These are phyloP conservation scores for Sebastes matsubarae DNA, from an alignment of 2,797 vertebrate species.

Conservation along the genomic window DNA sequence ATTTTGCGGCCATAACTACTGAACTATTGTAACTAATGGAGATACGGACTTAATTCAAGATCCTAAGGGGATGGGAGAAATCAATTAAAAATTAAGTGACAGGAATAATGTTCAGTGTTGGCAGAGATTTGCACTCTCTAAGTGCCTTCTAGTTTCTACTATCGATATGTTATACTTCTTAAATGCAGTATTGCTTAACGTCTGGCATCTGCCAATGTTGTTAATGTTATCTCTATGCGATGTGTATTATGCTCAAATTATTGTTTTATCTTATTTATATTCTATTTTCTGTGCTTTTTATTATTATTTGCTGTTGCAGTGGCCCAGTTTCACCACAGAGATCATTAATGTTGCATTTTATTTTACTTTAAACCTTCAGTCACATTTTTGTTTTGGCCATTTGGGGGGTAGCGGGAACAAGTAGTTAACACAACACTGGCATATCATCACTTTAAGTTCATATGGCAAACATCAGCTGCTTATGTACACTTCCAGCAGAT, in stretches of 20 bases:
- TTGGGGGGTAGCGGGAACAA: background rate
- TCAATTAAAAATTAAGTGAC: slow-evolving; percentile 35
- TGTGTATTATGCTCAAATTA: background rate
- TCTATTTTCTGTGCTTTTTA: background rate
- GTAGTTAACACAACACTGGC: background rate
- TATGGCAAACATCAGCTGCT: background rate
- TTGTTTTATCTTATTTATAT: background rate
- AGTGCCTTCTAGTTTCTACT: slow-evolving; percentile 7
- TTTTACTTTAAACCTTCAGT: background rate
- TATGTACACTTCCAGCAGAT: background rate
- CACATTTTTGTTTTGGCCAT: background rate
- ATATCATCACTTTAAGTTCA: background rate
- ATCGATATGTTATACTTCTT: background rate
- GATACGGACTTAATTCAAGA: slow-evolving; percentile 8
- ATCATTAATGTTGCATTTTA: background rate
- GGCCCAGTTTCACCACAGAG: background rate
- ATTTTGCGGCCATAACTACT: slow-evolving; percentile 9
- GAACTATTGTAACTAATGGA: slow-evolving; percentile 16
- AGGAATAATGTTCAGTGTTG: slow-evolving; percentile 31
- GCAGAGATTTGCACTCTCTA: slow-evolving; percentile 2
- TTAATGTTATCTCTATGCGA: background rate
- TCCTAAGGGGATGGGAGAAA: background rate
- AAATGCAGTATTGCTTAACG: background rate
- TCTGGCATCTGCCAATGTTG: background rate
- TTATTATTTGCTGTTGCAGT: background rate